These are phyloP conservation scores for Spea hammondii DNA, from an alignment of 2,797 vertebrate genomes.

Conservation along the genomic window DNA sequence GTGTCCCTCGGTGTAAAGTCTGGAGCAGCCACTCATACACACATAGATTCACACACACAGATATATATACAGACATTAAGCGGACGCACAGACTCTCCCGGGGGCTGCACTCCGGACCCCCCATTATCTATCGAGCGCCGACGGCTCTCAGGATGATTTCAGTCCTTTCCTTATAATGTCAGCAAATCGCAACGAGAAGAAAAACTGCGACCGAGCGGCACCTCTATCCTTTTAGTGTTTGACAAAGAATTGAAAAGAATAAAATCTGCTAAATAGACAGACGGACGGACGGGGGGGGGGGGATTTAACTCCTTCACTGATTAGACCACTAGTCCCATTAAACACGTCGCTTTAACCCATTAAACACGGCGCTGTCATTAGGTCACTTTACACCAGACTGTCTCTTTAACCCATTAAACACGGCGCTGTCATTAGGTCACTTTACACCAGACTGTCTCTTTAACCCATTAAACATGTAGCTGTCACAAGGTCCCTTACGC, in stretches of 20 bases:
- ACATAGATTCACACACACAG: too few species aligned
- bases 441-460: background rate
- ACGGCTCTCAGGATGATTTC: slow-evolving; percentile 18
- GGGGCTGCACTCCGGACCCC: too few species aligned
- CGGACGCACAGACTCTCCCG: too few species aligned
- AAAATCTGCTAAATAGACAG: slow-evolving; percentile 6
- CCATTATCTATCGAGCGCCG: slow-evolving; percentile 14
- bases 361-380: background rate
- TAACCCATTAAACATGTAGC: background rate
- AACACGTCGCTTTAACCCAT: background rate
- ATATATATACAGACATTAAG: too few species aligned
- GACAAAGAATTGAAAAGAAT: slow-evolving; percentile 31
- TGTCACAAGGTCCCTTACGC: background rate
- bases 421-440: background rate
- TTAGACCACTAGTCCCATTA: background rate
- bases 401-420: background rate
- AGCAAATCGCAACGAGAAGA: slow-evolving; percentile 33
- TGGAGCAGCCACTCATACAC: too few species aligned
- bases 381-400: background rate
- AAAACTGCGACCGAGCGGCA: slow-evolving; percentile 39
- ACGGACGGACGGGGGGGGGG: too few species aligned
- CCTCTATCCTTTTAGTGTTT: slow-evolving; percentile 4
- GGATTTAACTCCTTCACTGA: background rate
- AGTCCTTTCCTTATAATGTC: slow-evolving; percentile 30
- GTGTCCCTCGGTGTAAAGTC: too few species aligned